Evolutionary conservation across 2,113 vertebrate species (phyloP).

Genomic region (Alethe castanea): DNA sequence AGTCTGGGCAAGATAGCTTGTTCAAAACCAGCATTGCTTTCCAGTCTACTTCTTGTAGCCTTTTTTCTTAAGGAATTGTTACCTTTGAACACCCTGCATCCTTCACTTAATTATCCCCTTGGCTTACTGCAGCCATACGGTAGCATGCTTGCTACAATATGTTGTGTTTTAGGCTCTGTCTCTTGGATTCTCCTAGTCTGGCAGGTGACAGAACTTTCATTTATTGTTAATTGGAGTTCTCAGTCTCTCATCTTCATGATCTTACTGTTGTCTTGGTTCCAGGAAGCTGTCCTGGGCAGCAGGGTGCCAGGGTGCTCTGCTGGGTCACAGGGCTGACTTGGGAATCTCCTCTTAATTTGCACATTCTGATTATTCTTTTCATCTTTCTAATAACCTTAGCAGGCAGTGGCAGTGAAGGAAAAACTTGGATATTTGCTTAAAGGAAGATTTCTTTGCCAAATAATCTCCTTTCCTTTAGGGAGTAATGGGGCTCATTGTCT

Average conservation of each 20-base stretch:
- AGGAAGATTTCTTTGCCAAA: background rate
- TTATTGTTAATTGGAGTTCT: background rate
- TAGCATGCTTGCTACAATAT: background rate
- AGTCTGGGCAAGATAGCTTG: background rate
- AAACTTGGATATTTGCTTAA: background rate
- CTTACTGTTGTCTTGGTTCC: background rate
- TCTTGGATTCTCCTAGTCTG: background rate
- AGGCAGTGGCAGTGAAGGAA: background rate
- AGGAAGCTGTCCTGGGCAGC: background rate
- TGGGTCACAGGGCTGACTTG: fast-evolving
- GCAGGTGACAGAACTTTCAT: background rate
- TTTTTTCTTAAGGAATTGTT: background rate
- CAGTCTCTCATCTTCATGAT: background rate
- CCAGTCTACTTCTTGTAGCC: background rate
- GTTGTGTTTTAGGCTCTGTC: background rate
- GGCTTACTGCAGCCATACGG: background rate
- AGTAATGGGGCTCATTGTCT: background rate
- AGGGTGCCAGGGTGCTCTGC: background rate
- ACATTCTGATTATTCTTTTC: background rate
- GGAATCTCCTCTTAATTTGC: background rate
- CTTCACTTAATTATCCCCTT: background rate
- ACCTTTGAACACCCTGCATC: background rate
- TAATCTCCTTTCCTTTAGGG: background rate
- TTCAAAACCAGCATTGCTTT: background rate
- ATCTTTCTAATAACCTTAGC: background rate